Percentiles rank a stretch among this genome's conserved stretches.
phyloP scores from a whole-genome alignment of 1,140 invertebrate genomes.

The Sminthurides bifidus region DNA sequence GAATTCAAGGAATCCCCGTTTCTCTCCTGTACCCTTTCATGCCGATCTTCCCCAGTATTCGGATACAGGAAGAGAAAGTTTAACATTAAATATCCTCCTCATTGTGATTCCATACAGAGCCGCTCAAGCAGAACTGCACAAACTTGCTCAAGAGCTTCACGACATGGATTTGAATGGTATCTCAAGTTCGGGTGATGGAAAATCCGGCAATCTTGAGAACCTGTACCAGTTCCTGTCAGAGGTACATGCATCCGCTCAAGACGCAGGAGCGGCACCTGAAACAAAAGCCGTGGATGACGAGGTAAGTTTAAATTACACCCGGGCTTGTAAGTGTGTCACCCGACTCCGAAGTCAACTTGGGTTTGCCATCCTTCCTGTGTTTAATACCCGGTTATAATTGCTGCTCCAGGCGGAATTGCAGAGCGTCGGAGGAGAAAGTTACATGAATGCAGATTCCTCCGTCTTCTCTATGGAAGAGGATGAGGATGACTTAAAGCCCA shows the following conservation, averaged over 20 bases:
- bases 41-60: too few species aligned
- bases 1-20: too few species aligned
- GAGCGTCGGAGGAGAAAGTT: slow-evolving; percentile 9
- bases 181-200: slow-evolving; percentile 22
- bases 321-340: neutral
- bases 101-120: slow-evolving; percentile 16
- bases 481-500: slow-evolving; percentile 6
- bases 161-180: slow-evolving; percentile 30
- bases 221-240: slow-evolving; percentile 85
- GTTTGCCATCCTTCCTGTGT: neutral
- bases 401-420: slow-evolving; percentile 6
- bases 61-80: too few species aligned
- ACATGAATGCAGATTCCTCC: slow-evolving; percentile 6
- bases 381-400: too few species aligned
- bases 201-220: slow-evolving; percentile 73
- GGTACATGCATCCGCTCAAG: slow-evolving; percentile 41
- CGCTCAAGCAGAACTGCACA: slow-evolving; percentile 32
- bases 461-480: slow-evolving; percentile 12
- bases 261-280: too few species aligned
- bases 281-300: slow-evolving; percentile 34
- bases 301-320: slow-evolving; percentile 12
- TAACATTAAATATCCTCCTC: too few species aligned
- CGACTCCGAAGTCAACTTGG: neutral
- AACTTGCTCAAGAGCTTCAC: slow-evolving; percentile 55
- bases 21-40: too few species aligned